Percentiles rank a stretch among this genome's conserved stretches.
These are phyloP conservation scores for Gopherus evgoodei DNA, from an alignment of 2,113 vertebrate species.

Conservation along the genomic window DNA sequence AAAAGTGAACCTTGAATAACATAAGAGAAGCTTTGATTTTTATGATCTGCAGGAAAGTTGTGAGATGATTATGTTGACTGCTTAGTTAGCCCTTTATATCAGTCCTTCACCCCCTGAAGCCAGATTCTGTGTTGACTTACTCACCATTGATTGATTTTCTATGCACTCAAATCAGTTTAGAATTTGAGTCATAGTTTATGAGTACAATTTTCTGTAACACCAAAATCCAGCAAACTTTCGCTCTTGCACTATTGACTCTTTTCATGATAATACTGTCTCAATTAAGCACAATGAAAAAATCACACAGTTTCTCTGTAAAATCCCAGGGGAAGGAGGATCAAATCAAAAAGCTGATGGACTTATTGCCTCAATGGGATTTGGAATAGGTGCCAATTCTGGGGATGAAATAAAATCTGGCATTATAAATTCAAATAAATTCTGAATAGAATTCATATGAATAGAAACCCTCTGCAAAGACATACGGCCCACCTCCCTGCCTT, in stretches of 20 bases:
- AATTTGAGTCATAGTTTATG: not conserved
- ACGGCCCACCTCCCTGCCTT: not conserved
- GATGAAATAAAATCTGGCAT: not conserved
- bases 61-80: not conserved
- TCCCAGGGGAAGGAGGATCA: not conserved
- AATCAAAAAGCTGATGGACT: not conserved
- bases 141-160: not conserved
- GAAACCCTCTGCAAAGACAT: not conserved
- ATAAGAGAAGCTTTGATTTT: not conserved
- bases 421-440: not conserved
- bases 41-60: not conserved
- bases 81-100: not conserved
- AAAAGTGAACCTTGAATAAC: no score
- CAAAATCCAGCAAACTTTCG: not conserved
- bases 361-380: fast-evolving
- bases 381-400: not conserved
- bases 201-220: not conserved
- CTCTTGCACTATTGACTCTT: not conserved
- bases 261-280: not conserved
- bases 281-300: not conserved
- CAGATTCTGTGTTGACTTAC: not conserved
- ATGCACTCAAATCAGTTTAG: not conserved
- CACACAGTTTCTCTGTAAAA: fast-evolving
- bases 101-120: not conserved
- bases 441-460: not conserved